Conservation (phyloP, 2,797 vertebrate genomes). For the Oreonectes daqikongensis region DNA sequence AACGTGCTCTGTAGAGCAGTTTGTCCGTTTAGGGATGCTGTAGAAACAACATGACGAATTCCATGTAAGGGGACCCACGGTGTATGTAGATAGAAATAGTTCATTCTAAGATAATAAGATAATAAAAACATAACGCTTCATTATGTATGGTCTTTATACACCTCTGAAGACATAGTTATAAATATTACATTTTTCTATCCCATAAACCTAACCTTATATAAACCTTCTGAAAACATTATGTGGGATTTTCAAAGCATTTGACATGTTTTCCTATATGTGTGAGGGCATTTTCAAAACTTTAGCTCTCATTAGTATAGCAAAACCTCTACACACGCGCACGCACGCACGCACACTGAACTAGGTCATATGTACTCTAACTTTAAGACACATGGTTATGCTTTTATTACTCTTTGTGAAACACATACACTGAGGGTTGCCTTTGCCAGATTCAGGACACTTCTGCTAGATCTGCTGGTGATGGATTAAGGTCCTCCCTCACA, state of each 20-base stretch:
- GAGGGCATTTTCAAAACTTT: not conserved
- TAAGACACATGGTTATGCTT: conserved; percentile 9
- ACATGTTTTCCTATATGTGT: no score
- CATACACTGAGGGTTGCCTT: not conserved
- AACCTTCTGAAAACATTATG: not conserved
- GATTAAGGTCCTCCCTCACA: conserved; percentile 51
- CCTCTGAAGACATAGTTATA: no score
- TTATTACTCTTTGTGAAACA: not conserved
- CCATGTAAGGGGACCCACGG: no score
- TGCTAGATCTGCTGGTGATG: conserved; percentile 47
- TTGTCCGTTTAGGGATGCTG: no score
- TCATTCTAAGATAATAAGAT: no score
- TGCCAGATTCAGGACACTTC: conserved; percentile 44
- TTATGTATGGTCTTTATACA: no score
- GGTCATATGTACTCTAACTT: not conserved
- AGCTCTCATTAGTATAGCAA: not conserved
- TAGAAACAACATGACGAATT: no score
- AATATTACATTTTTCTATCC: not conserved
- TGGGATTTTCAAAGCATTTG: not conserved
- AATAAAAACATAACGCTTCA: no score
- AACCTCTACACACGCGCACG: not conserved
- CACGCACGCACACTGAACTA: not conserved
- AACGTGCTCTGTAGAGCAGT: no score
- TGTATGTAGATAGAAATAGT: no score
- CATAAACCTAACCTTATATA: not conserved